phyloP scores from a whole-genome alignment of 30 jellyfish, hydroid and myxozoan species.

The Aurelia aurita region DNA sequence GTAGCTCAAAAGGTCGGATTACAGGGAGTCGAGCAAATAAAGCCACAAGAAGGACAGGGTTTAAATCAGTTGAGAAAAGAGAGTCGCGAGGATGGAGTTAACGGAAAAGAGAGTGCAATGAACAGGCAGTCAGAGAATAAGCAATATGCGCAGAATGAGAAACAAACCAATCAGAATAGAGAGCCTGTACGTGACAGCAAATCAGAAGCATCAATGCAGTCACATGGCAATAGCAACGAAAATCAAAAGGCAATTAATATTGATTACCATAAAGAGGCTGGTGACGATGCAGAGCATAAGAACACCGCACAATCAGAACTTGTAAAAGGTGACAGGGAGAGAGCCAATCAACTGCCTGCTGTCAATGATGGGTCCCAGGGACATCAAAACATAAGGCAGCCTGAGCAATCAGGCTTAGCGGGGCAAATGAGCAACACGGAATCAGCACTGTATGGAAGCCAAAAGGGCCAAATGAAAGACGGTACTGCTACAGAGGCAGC shows the following conservation, averaged over 20 bases:
- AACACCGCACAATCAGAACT: background rate
- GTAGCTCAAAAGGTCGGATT: slow-evolving; percentile 6
- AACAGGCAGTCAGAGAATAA: slow-evolving; percentile 8
- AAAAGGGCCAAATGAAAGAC: background rate
- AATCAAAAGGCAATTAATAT: background rate
- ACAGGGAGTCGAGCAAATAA: background rate
- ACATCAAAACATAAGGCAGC: background rate
- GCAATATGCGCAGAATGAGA: background rate
- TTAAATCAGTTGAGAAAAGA: background rate
- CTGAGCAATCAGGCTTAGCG: background rate
- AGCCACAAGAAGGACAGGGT: slow-evolving; percentile 15
- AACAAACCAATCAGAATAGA: background rate
- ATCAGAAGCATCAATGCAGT: slow-evolving; percentile 21
- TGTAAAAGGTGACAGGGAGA: background rate
- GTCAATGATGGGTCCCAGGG: no score
- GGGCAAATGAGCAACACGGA: background rate
- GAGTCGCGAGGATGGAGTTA: slow-evolving; percentile 5
- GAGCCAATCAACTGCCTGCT: no score
- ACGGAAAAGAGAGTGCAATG: slow-evolving; percentile 6
- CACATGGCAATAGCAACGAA: background rate
- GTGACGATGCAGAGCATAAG: background rate
- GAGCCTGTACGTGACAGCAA: slow-evolving; percentile 19
- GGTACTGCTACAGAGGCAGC: no score
- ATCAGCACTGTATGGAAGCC: background rate
- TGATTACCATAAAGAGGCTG: background rate